Conservation (phyloP, 1,140 invertebrate species). For the Pachypeltis micranthus region DNA sequence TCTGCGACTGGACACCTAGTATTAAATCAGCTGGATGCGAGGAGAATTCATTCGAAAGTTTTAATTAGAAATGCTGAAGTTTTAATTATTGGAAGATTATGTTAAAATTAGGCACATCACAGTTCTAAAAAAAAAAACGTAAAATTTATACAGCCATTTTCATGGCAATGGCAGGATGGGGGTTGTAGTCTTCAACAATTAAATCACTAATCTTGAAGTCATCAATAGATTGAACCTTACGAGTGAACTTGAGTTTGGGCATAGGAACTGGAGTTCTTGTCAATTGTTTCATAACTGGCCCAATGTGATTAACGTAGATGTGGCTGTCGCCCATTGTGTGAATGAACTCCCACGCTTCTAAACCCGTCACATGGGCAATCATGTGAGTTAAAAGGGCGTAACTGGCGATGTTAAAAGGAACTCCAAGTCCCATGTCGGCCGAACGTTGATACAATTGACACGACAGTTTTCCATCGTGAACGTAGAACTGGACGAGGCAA, state of each 20-base stretch:
- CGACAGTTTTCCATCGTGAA: constrained; percentile 66
- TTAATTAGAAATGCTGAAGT: too few relatives aligned
- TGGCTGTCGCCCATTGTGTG: constrained; percentile 96
- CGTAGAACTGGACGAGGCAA: constrained; percentile 90
- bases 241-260: constrained; percentile 65
- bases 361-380: constrained; percentile 86
- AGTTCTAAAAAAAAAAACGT: too few relatives aligned
- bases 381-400: constrained; percentile 91
- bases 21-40: too few relatives aligned
- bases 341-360: constrained; percentile 89
- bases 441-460: constrained; percentile 94
- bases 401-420: constrained; percentile 98
- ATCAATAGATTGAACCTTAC: constrained; percentile 63
- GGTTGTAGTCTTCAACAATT: constrained; percentile 74
- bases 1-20: too few relatives aligned
- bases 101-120: too few relatives aligned
- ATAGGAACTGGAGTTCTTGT: constrained; percentile 68
- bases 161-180: constrained; percentile 86
- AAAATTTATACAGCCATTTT: constrained; percentile 94
- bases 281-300: constrained; percentile 73
- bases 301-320: constrained; percentile 87
- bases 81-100: too few relatives aligned
- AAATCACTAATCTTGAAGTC: constrained; percentile 87
- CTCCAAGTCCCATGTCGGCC: constrained; percentile 94
- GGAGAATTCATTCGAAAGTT: too few relatives aligned